These are phyloP conservation scores for Ageneiosus marmoratus DNA, from an alignment of 2,113 vertebrate species.

Conservation along the genomic window DNA sequence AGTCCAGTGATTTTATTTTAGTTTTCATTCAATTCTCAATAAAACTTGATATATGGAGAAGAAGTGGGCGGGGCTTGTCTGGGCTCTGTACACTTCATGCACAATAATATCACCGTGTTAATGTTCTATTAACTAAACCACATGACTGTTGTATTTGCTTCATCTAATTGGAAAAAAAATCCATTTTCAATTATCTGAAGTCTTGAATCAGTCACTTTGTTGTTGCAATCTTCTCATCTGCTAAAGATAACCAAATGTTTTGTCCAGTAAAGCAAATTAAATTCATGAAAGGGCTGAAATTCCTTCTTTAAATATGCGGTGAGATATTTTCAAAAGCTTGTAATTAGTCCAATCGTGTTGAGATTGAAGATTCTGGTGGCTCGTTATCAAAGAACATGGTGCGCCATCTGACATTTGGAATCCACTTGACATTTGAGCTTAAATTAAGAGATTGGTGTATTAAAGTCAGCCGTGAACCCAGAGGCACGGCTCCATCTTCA, in stretches of 20 bases:
- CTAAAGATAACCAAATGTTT: neutral
- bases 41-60: neutral
- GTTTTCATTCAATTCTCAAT: neutral
- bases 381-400: slow-evolving; percentile 20
- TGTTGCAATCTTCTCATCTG: neutral
- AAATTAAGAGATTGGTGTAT: slow-evolving; percentile 24
- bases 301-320: neutral
- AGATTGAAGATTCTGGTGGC: slow-evolving; percentile 1
- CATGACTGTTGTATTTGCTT: no score
- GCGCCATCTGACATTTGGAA: slow-evolving; percentile 50
- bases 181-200: neutral
- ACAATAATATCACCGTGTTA: neutral
- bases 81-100: neutral
- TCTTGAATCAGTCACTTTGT: neutral
- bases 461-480: slow-evolving; percentile 23
- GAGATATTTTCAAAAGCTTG: slow-evolving; percentile 28
- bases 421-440: slow-evolving; percentile 53
- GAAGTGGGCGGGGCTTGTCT: neutral
- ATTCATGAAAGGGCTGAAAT: neutral
- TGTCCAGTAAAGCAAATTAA: neutral
- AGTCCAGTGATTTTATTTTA: neutral
- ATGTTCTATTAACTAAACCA: neutral
- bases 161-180: no score
- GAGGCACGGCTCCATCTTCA: neutral
- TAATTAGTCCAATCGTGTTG: slow-evolving; percentile 24